phyloP scores from a whole-genome alignment of 2,797 vertebrate genomes.

The Mustela erminea region DNA sequence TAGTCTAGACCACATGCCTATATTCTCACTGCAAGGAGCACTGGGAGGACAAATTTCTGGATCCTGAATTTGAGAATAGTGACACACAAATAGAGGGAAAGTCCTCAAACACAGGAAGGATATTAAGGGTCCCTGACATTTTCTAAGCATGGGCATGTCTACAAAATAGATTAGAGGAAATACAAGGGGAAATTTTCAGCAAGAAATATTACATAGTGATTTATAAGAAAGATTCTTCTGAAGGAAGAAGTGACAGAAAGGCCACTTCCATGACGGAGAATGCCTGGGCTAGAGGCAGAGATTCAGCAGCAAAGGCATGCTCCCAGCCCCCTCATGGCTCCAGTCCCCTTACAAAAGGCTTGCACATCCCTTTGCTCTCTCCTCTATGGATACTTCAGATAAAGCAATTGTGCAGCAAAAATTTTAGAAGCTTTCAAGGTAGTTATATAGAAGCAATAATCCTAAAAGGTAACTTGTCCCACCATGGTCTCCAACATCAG shows the following conservation, averaged over 20 bases:
- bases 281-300: neutral
- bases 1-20: neutral
- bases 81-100: neutral
- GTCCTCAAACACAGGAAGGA: neutral
- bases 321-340: neutral
- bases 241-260: neutral
- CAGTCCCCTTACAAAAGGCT: neutral
- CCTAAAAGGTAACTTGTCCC: neutral
- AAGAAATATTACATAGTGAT: neutral
- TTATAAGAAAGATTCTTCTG: neutral
- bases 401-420: constrained; percentile 1
- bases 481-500: neutral
- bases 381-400: neutral
- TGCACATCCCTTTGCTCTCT: neutral
- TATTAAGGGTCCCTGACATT: neutral
- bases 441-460: constrained; percentile 11
- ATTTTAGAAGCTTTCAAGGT: constrained; percentile 25
- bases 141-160: neutral
- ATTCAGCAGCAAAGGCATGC: neutral
- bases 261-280: neutral
- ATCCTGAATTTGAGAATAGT: neutral
- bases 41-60: neutral
- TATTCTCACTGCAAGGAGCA: neutral
- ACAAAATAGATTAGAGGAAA: neutral
- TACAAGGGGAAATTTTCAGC: neutral